Base-by-base conservation (phyloP, 1,140 invertebrate species). In the Halictus rubicundus region DNA sequence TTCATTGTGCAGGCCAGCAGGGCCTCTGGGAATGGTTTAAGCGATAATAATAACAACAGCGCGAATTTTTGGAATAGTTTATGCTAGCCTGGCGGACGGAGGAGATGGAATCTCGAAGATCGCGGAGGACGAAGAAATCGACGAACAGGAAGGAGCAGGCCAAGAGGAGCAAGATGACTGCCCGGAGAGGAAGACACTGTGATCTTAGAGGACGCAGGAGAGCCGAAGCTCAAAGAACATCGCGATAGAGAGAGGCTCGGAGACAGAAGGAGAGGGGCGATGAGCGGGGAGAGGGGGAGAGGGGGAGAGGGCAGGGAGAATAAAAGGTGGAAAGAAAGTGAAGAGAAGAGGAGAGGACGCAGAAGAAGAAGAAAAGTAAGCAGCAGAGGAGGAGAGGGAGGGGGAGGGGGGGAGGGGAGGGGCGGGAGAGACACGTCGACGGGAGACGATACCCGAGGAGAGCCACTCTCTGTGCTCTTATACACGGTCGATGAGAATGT, bases 11-110 rank as follows among this genome's bases (percentile, higher is more conserved):
- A 80, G 85, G 75, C 80, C 10, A 12, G 42, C 42, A 9, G 39
- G 39, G 39, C 42, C 12, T 9, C 42, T 46, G 42, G 42, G 42
- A 46, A 46, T 46, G 42, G 42, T 46, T n/a, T 46, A 46, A 46
- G 42, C 12, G 42, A 46, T 46, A 46, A 46, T 46, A 46, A 46
- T 46, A 46, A 46, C 87, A 46, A 46, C 87, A 87, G 88, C 82
- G 83, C 70, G 83, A 84, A 89, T 89, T 89, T 89, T 89, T 89
- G 83, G 84, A 88, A 89, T 88, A 89, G 86, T 89, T 89, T 88
- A 86, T 87, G 81, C 78, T 63, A 27, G 64, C 14, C 37, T 57
- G 3, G 65, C 52, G 19, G 0, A 19, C 19, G 27, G 19, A 32
- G 49, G 66, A 39, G n/a, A n/a, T n/a, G n/a, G n/a, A 25, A 27